Conservation (phyloP, 2,888 invertebrate species). For the Ernsta delagoae region DNA sequence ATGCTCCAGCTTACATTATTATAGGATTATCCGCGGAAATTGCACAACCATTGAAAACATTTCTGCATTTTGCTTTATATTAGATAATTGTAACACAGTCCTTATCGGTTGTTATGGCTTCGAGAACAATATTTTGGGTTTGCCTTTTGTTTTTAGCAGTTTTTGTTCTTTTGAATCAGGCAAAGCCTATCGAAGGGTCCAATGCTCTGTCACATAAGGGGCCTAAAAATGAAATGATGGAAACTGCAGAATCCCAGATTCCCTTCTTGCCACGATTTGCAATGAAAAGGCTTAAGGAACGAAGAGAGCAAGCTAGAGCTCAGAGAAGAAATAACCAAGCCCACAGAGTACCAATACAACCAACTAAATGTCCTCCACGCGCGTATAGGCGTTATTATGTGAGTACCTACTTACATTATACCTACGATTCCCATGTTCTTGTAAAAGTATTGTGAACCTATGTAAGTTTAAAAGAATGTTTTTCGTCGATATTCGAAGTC, state of each 20-base stretch:
- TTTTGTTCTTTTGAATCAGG: conserved; percentile 47
- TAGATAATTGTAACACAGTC: not conserved
- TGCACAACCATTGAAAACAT: not conserved
- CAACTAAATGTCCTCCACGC: conserved; percentile 46
- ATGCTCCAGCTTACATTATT: conserved; percentile 51
- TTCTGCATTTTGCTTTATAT: too few species aligned
- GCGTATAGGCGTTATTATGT: conserved; percentile 48
- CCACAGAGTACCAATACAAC: conserved; percentile 48
- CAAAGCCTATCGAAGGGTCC: conserved; percentile 55
- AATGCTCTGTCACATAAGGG: conserved; percentile 21
- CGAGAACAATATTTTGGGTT: conserved; percentile 47
- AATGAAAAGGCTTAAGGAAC: conserved; percentile 69
- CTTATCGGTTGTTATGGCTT: conserved; percentile 48
- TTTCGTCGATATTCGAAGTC: too few species aligned
- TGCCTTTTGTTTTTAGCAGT: conserved; percentile 49
- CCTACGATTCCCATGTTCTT: not conserved
- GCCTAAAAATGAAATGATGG: conserved; percentile 66
- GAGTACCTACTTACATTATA: conserved; percentile 42
- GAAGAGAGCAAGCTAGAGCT: conserved; percentile 60
- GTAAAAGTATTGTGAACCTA: too few species aligned
- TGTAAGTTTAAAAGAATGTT: too few species aligned
- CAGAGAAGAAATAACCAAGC: conserved; percentile 58
- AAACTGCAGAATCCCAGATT: conserved; percentile 69
- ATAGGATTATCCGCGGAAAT: conserved; percentile 56
- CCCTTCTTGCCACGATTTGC: conserved; percentile 75